Evolutionary conservation across 2,113 vertebrate genomes (phyloP).

Genomic region (Anhinga anhinga): DNA sequence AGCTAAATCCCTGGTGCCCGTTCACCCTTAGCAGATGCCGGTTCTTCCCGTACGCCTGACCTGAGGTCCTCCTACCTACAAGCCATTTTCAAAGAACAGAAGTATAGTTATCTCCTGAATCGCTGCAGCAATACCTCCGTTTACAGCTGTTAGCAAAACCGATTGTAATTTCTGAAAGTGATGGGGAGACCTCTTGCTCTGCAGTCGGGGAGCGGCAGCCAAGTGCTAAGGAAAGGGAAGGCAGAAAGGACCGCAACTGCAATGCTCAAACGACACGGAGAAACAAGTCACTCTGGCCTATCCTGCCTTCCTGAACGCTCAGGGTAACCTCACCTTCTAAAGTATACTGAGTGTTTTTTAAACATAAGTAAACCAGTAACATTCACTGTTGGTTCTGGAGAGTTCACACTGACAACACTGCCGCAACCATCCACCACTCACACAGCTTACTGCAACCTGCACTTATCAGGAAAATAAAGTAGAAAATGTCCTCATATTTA

Average conservation of each 20-base stretch:
- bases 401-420: not conserved
- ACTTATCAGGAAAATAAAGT: not conserved
- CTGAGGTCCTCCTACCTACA: not conserved
- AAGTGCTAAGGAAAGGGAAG: not conserved
- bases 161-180: not conserved
- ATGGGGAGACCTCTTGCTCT: not conserved
- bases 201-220: not conserved
- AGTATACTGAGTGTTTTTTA: rapidly evolving
- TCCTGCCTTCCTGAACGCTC: not conserved
- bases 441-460: not conserved
- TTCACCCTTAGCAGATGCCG: rapidly evolving
- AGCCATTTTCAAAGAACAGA: not conserved
- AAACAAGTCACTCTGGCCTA: not conserved
- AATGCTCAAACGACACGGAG: rapidly evolving
- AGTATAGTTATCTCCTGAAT: not conserved
- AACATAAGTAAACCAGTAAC: not conserved
- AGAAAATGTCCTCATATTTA: not conserved
- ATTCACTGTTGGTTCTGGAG: not conserved
- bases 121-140: not conserved
- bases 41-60: not conserved
- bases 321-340: not conserved
- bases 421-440: not conserved
- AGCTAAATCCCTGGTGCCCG: not conserved
- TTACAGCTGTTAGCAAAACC: not conserved
- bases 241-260: not conserved